phyloP scores from a whole-genome alignment of 2,888 invertebrate genomes.

The Caenorhabditis wallacei region DNA sequence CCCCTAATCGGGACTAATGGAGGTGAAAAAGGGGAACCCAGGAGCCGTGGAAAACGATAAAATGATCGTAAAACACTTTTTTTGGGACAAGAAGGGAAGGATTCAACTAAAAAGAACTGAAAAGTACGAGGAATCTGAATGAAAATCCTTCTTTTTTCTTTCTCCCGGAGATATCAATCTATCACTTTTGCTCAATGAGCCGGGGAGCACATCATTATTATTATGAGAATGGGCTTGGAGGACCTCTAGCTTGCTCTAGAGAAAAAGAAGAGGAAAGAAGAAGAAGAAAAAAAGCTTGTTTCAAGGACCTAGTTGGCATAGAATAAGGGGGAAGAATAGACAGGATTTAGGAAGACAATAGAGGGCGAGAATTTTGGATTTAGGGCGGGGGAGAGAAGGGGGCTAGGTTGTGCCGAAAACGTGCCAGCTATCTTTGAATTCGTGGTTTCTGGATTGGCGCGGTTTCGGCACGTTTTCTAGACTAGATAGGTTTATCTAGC shows the following conservation, averaged over 20 bases:
- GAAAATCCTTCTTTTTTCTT: too few species aligned
- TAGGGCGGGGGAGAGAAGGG: too few species aligned
- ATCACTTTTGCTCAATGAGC: slow-evolving; percentile 40
- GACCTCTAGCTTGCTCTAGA: background rate
- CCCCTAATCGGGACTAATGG: slow-evolving; percentile 50
- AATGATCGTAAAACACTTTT: slow-evolving; percentile 49
- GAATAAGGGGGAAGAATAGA: background rate
- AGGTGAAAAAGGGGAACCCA: slow-evolving; percentile 14
- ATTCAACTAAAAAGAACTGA: too few species aligned
- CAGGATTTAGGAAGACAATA: slow-evolving; percentile 8
- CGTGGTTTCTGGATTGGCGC: too few species aligned
- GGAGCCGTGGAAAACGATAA: slow-evolving; percentile 33
- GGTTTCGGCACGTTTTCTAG: too few species aligned
- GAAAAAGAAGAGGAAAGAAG: background rate
- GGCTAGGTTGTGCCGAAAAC: too few species aligned
- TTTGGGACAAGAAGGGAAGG: background rate
- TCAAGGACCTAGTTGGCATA: slow-evolving; percentile 24
- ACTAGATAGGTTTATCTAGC: too few species aligned
- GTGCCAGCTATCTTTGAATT: too few species aligned
- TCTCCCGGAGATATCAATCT: slow-evolving; percentile 39
- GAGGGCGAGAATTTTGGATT: background rate
- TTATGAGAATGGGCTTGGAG: slow-evolving; percentile 33
- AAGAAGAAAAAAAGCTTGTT: slow-evolving; percentile 16
- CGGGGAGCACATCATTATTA: slow-evolving; percentile 7
- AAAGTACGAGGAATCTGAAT: too few species aligned